Evolutionary conservation across 2,113 vertebrate species (phyloP).

Genomic region (Larimichthys polyactis): DNA sequence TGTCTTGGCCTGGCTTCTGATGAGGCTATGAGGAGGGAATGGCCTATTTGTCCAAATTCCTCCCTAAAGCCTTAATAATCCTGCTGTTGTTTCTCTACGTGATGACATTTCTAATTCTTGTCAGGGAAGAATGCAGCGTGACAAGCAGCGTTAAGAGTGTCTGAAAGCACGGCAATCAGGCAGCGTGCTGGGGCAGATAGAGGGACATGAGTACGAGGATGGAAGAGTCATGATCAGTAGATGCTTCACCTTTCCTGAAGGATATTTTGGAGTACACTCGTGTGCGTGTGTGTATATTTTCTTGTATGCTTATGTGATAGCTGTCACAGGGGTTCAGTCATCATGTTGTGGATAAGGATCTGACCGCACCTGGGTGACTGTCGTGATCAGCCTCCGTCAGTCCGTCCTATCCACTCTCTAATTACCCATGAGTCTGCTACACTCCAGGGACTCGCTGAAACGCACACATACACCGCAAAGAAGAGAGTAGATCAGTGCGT

Average conservation of each 20-base stretch:
- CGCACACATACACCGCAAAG: slow-evolving; percentile 13
- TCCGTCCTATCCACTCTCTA: slow-evolving; percentile 45
- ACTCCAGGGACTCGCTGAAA: slow-evolving; percentile 32
- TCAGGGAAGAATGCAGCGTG: slow-evolving; percentile 72
- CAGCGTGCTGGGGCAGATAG: slow-evolving; percentile 30
- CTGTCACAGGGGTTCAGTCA: slow-evolving; percentile 28
- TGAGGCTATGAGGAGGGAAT: slow-evolving; percentile 19
- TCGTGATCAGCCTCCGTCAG: slow-evolving; percentile 48
- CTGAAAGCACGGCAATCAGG: slow-evolving; percentile 50
- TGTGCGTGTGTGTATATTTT: slow-evolving; percentile 21
- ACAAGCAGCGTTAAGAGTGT: slow-evolving; percentile 61
- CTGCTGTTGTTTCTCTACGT: slow-evolving; percentile 66
- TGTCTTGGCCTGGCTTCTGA: slow-evolving; percentile 14
- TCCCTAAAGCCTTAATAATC: slow-evolving; percentile 63
- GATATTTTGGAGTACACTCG: slow-evolving; percentile 24
- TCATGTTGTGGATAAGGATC: slow-evolving; percentile 41
- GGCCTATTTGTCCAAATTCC: slow-evolving; percentile 54
- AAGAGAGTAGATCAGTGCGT: slow-evolving; percentile 1
- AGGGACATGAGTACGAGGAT: slow-evolving; percentile 28
- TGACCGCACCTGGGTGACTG: slow-evolving; percentile 64
- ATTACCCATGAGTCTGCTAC: slow-evolving; percentile 60
- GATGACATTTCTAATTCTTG: slow-evolving; percentile 74
- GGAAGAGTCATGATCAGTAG: slow-evolving; percentile 18
- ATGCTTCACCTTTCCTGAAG: slow-evolving; percentile 40
- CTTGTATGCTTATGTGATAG: slow-evolving; percentile 17